Evolutionary conservation across 1,140 invertebrate species (phyloP), one percentile per base, ranked within the genome.

Genomic region (Bombus breviceps): DNA sequence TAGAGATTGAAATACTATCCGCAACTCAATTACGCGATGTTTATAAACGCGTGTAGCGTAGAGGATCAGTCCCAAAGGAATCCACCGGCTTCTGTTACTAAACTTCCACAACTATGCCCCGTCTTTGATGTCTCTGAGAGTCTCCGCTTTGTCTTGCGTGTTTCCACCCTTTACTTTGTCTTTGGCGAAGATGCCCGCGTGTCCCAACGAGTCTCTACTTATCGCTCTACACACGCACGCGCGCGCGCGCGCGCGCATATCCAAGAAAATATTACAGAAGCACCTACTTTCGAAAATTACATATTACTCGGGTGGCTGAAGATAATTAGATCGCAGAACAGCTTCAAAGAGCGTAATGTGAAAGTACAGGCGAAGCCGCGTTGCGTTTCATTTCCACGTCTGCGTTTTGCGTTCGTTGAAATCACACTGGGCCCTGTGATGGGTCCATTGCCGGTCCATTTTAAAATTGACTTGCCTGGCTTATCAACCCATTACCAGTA

Each of bases 381-480:
- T 37, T 71, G n/a, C 64, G 12, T 68, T 80, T 71, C 64, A 80
- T 80, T 69, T 79, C 64, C 64, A 66, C 64, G 0, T 32, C 25
- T 22, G 59, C 32, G 32, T 8, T 66, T 62, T n/a, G 78, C 10
- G 41, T n/a, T 68, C 12, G 22, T 15, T 18, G n/a, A 53, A 73
- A 72, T 71, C 28, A 39, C 47, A 43, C 37, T 28, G 68, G 5
- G 39, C 32, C 64, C 32, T 34, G 66, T 10, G 41, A 6, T 28
- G 22, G 66, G 69, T 81, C 80, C 80, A 81, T 81, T 47, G 2
- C 9, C 6, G 66, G 69, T 81, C 80, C 80, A 81, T 81, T 81
- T 81, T 74, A 81, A 81, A 81, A 81, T 81, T 81, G 79, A 81
- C 79, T 81, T 73, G 25, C 47, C 25, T 37, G 43, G 79, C 79